Conservation (phyloP, 2,797 vertebrate species). For the Pyrocephalus nanus region DNA sequence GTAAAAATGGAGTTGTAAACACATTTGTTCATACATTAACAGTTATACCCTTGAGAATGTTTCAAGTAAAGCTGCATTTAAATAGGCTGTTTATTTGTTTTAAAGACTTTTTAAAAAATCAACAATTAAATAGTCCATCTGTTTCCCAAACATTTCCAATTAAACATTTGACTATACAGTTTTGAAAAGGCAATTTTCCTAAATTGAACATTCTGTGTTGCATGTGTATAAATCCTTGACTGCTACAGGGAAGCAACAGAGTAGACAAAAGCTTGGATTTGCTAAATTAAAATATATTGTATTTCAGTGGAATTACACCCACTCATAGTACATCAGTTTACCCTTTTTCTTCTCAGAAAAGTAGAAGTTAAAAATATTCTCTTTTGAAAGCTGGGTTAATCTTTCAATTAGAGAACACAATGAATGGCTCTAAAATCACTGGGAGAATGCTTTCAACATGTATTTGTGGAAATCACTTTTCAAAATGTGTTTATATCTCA, state of each 20-base stretch:
- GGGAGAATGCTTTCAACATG: neutral
- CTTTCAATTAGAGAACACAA: neutral
- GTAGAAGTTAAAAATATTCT: neutral
- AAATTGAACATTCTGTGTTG: slow-evolving; percentile 46
- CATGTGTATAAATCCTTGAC: slow-evolving; percentile 7
- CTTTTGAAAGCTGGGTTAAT: neutral
- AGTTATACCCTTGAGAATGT: slow-evolving; percentile 41
- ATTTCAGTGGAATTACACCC: neutral
- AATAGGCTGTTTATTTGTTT: slow-evolving; percentile 60
- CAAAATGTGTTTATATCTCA: slow-evolving; percentile 47
- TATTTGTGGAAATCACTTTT: slow-evolving; percentile 50
- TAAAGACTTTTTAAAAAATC: slow-evolving; percentile 25
- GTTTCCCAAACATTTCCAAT: slow-evolving; percentile 42
- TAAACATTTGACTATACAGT: slow-evolving; percentile 45
- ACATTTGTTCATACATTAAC: slow-evolving; percentile 48
- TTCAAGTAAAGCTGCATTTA: slow-evolving; percentile 55
- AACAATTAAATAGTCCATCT: slow-evolving; percentile 62
- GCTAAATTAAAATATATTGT: neutral
- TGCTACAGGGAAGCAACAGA: slow-evolving; percentile 3
- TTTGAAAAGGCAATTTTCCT: slow-evolving; percentile 41
- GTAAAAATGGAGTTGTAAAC: slow-evolving; percentile 39
- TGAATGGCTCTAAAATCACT: neutral
- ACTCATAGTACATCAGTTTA: neutral
- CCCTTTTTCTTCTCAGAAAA: neutral
- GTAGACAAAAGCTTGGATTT: neutral